Evolutionary conservation across 2,888 invertebrate species (phyloP).

Genomic region (Synergus japonicus): DNA sequence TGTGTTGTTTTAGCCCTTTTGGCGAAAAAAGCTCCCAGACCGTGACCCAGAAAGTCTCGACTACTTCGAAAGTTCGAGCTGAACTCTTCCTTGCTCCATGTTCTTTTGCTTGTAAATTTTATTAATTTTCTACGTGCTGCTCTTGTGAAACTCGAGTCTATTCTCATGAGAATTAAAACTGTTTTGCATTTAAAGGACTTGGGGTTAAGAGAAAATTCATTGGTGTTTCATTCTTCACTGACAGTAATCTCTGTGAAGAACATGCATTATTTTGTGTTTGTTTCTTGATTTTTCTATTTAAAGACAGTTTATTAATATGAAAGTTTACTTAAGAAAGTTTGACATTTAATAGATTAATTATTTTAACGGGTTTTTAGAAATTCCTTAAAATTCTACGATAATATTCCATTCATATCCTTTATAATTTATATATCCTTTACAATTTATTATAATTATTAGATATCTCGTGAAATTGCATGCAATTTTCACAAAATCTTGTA

Average conservation of each 20-base stretch:
- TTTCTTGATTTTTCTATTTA: no score
- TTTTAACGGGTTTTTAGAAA: no score
- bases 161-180: conserved; percentile 39
- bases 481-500: no score
- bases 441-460: no score
- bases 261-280: no score
- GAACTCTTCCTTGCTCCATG: background rate
- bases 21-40: background rate
- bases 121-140: conserved; percentile 40
- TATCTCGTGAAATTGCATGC: no score
- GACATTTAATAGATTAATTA: no score
- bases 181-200: conserved; percentile 28
- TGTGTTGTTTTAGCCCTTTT: background rate
- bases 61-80: background rate
- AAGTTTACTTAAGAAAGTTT: no score
- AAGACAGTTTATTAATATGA: no score
- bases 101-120: conserved; percentile 29
- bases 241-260: background rate
- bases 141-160: conserved; percentile 27
- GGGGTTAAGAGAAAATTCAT: conserved; percentile 23
- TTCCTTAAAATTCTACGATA: no score
- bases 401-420: no score
- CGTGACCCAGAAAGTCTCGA: conserved; percentile 24
- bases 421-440: no score
- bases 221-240: background rate